phyloP scores from a whole-genome alignment of 1,140 invertebrate species.

The Colletes latitarsis region DNA sequence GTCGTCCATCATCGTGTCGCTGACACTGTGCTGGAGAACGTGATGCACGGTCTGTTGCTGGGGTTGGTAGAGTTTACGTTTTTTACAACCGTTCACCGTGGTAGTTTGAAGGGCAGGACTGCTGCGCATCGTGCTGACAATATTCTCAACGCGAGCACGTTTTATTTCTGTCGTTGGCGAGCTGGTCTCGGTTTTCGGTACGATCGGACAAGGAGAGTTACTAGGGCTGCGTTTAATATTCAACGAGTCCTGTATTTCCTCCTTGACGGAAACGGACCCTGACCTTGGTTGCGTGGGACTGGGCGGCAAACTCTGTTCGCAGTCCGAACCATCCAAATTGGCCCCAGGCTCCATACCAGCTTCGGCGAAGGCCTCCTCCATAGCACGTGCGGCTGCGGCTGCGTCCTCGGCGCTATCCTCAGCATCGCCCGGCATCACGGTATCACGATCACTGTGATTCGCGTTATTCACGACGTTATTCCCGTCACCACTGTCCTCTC shows the following conservation, averaged over 20 bases:
- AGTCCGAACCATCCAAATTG: slow-evolving; percentile 86
- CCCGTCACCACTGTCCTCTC: slow-evolving; percentile 78
- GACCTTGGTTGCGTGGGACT: slow-evolving; percentile 84
- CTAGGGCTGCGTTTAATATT: slow-evolving; percentile 79
- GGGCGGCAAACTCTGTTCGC: slow-evolving; percentile 84
- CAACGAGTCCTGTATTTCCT: slow-evolving; percentile 85
- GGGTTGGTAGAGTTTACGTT: slow-evolving; percentile 97
- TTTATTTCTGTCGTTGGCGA: slow-evolving; percentile 88
- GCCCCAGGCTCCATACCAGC: slow-evolving; percentile 82
- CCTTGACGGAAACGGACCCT: slow-evolving; percentile 81
- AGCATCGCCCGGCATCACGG: slow-evolving; percentile 83
- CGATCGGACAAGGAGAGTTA: slow-evolving; percentile 76
- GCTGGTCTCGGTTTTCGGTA: slow-evolving; percentile 75
- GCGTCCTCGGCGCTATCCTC: slow-evolving; percentile 83
- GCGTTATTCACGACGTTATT: slow-evolving; percentile 77
- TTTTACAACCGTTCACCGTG: slow-evolving; percentile 95
- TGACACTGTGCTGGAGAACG: slow-evolving; percentile 82
- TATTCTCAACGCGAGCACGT: slow-evolving; percentile 95
- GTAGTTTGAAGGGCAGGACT: slow-evolving; percentile 87
- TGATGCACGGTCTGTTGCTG: slow-evolving; percentile 89
- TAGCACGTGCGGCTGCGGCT: slow-evolving; percentile 83
- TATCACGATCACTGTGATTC: slow-evolving; percentile 77
- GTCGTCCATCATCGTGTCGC: slow-evolving; percentile 86
- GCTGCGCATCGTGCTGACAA: slow-evolving; percentile 94
- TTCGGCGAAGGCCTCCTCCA: slow-evolving; percentile 83